A percentile compares a stretch with the other conserved stretches of the same genome.
Conservation (phyloP, 2,797 vertebrate genomes). For the Myotis vivesi region DNA sequence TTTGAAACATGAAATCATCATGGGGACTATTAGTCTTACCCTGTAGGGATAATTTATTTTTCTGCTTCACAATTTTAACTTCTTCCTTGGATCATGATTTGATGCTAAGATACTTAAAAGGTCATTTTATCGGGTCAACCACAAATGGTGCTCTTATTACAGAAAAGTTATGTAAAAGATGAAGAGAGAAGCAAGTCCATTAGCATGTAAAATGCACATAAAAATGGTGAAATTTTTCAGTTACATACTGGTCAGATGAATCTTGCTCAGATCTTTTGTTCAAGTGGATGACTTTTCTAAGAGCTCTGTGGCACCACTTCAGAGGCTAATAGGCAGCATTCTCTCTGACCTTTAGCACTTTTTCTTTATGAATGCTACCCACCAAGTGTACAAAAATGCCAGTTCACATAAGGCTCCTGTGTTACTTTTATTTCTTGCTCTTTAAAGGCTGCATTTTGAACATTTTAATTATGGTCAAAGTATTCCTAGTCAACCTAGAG, state of each 20-base stretch:
- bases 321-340: background rate
- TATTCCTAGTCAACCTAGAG: background rate
- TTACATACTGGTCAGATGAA: background rate
- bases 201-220: background rate
- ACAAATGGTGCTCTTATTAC: background rate
- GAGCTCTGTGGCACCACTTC: background rate
- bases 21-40: background rate
- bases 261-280: background rate
- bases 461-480: conserved; percentile 36
- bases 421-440: background rate
- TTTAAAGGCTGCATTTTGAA: background rate
- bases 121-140: conserved; percentile 39
- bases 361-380: background rate
- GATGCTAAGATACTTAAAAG: conserved; percentile 33
- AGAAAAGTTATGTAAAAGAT: conserved; percentile 49
- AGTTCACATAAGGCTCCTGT: background rate
- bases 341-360: conserved; percentile 9
- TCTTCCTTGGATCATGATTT: conserved; percentile 35
- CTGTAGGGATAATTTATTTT: conserved; percentile 43
- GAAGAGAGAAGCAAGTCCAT: conserved; percentile 2
- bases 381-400: background rate
- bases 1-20: conserved; percentile 39
- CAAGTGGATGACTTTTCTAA: background rate
- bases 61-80: conserved; percentile 41
- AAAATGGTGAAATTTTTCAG: background rate